A percentile compares a stretch with the other conserved stretches of the same genome.
Evolutionary conservation across 1,140 invertebrate genomes (phyloP).

Genomic region (Euborellia annulipes): DNA sequence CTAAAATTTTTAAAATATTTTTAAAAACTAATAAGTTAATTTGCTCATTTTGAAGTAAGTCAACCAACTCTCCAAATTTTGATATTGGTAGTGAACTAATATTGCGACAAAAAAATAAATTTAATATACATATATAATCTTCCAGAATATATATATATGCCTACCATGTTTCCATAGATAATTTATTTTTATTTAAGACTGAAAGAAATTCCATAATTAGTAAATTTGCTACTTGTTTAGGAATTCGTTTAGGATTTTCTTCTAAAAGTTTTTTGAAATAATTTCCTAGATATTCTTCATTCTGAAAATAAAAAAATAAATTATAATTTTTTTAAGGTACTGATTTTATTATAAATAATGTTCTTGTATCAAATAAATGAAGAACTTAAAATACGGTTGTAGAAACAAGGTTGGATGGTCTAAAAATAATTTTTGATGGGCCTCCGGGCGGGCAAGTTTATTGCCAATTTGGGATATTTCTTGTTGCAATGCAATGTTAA

Average conservation of each 20-base stretch:
- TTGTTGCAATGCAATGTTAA: too few species aligned
- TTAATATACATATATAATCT: slow-evolving; percentile 1
- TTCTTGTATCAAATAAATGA: slow-evolving; percentile 4
- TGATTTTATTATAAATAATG: too few species aligned
- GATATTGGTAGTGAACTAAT: slow-evolving; percentile 27
- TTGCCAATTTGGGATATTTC: too few species aligned
- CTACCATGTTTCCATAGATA: slow-evolving; percentile 39
- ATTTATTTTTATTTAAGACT: slow-evolving; percentile 42
- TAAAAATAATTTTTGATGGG: neutral
- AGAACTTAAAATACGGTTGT: neutral
- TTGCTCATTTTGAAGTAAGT: slow-evolving; percentile 34
- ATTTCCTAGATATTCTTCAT: slow-evolving; percentile 39
- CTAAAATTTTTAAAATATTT: slow-evolving; percentile 35
- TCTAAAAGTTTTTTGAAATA: slow-evolving; percentile 42
- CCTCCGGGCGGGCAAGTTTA: too few species aligned
- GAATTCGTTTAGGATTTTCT: slow-evolving; percentile 29
- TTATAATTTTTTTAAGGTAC: too few species aligned
- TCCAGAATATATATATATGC: slow-evolving; percentile 16
- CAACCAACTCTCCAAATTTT: slow-evolving; percentile 40
- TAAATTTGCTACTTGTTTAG: slow-evolving; percentile 44
- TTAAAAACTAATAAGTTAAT: slow-evolving; percentile 43
- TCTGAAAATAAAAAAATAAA: slow-evolving; percentile 33
- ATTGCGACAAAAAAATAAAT: slow-evolving; percentile 16
- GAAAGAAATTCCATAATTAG: slow-evolving; percentile 46
- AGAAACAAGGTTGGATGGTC: neutral